These are phyloP conservation scores for Ceyx margarethae DNA, from an alignment of 2,113 vertebrate species.

Conservation along the genomic window DNA sequence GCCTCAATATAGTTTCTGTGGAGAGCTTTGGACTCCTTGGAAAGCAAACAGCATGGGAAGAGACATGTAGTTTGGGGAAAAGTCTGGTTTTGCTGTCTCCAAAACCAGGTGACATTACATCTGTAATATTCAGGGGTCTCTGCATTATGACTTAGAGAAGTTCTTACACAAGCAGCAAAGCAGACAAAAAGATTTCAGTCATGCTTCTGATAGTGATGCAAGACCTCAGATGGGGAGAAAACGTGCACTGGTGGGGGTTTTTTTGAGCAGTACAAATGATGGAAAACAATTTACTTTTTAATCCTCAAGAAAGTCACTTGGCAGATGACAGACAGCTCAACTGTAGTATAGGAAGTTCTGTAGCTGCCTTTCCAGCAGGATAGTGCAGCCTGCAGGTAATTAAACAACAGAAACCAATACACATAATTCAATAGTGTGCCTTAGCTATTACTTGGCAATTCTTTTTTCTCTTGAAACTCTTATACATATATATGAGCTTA, in stretches of 20 bases:
- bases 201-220: not conserved
- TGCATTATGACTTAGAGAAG: not conserved
- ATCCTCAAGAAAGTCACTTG: not conserved
- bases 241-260: not conserved
- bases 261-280: not conserved
- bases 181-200: not conserved
- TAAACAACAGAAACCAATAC: conserved; percentile 23
- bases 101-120: not conserved
- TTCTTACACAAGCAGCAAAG: not conserved
- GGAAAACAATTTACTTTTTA: not conserved
- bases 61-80: not conserved
- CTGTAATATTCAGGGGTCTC: not conserved
- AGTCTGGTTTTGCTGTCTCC: not conserved
- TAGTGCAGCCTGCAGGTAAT: conserved; percentile 1
- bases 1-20: not conserved
- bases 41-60: not conserved
- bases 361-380: not conserved
- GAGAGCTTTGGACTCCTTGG: not conserved
- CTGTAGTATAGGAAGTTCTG: not conserved
- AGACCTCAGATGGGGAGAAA: not conserved
- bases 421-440: not conserved
- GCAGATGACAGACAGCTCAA: not conserved
- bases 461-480: conserved; percentile 12
- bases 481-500: not conserved
- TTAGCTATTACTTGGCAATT: not conserved